Base-by-base conservation (phyloP, 2,888 invertebrate species). In the Meteorus cinctellus region DNA sequence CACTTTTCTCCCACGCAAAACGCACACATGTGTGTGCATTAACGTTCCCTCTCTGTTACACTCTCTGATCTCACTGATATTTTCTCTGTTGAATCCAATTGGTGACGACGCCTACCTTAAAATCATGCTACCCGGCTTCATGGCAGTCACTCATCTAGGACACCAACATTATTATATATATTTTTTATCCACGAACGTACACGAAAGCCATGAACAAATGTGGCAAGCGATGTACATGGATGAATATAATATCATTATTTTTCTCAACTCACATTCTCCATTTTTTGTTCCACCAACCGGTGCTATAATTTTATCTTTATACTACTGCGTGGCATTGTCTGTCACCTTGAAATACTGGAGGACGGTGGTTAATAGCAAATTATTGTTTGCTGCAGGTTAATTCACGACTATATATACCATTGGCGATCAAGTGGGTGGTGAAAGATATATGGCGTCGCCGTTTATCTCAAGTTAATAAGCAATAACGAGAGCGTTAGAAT, bases 351-450 rank as follows among this genome's bases (percentile, higher is more conserved):
- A 34, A 63, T 63, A 72, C 24, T 41, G 12, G 10, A 24, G 60
- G 60, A 66, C 72, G 68, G 66, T 77, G 73, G 73, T 77, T 79
- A 79, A 77, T 78, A 76, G 77, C 77, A 69, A 78, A 79, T 79
- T 79, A 79, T 78, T 75, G 77, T 75, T 69, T 70, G 60, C 75
- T 72, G 45, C 75, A 66, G 74, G 75, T 79, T 78, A 77, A 78
- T 75, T 65, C 71, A 73, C 31, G 36, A 67, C 67, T 65, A 75
- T 48, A n/a, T 48, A 67, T 48, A 60, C 72, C 72, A 29, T 55
- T 55, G 19, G 55, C 19, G n/a, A 48, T 55, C 8, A 55, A 19
- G 80, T 79, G 79, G 79, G 80, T 78, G 78, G 72, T 71, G 77
- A 79, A 31, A 77, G 74, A 79, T 78, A 24, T 29, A 12, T 8